Conservation (phyloP, 2,888 invertebrate genomes). For the Dasysyrphus albostriatus region DNA sequence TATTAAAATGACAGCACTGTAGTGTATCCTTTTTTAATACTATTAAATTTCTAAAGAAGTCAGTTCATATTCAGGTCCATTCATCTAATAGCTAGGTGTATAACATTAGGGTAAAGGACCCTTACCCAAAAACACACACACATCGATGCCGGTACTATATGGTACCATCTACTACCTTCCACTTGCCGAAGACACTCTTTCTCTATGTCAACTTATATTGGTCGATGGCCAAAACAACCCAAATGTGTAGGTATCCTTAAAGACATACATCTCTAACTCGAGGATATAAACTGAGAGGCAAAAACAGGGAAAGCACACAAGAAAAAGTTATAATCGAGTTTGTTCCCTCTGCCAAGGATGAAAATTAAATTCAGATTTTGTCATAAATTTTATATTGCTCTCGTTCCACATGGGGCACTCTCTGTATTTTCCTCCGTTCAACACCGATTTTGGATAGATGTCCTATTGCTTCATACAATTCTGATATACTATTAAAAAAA, state of each 20-base stretch:
- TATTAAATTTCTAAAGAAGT: slow-evolving; percentile 24
- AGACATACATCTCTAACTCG: slow-evolving; percentile 34
- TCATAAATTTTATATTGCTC: slow-evolving; percentile 70
- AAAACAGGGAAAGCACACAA: slow-evolving; percentile 39
- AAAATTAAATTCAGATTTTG: slow-evolving; percentile 74
- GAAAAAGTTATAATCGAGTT: slow-evolving; percentile 71
- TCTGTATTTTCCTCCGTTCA: neutral
- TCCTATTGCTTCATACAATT: slow-evolving; percentile 15
- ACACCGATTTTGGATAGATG: slow-evolving; percentile 24
- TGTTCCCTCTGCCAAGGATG: slow-evolving; percentile 66
- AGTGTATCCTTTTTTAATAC: neutral
- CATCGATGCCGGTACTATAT: neutral
- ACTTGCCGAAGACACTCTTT: neutral
- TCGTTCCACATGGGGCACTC: slow-evolving; percentile 34
- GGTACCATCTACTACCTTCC: neutral
- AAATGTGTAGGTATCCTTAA: slow-evolving; percentile 41
- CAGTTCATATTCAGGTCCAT: slow-evolving; percentile 31
- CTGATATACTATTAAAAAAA: slow-evolving; percentile 2
- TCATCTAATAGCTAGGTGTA: slow-evolving; percentile 42
- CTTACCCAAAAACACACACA: slow-evolving; percentile 13
- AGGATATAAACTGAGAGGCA: slow-evolving; percentile 39
- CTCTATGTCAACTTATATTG: slow-evolving; percentile 27
- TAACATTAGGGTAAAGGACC: slow-evolving; percentile 31
- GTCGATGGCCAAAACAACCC: slow-evolving; percentile 4
- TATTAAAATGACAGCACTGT: slow-evolving; percentile 12